Evolutionary conservation across 2,888 invertebrate genomes (phyloP), one percentile per base, ranked within the genome.

Genomic region (Stenodera caucasica): DNA sequence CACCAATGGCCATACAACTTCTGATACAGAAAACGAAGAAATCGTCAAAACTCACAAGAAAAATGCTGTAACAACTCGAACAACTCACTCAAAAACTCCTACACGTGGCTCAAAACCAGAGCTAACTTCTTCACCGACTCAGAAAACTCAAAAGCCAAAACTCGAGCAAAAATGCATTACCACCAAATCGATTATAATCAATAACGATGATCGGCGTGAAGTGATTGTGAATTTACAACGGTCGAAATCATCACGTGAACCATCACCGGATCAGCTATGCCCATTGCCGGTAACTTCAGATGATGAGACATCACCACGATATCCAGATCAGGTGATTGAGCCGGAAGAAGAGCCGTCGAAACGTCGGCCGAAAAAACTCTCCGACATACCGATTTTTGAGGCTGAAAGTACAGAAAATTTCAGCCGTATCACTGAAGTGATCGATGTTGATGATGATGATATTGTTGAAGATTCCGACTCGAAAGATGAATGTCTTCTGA

Each of bases 221-320:
- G 79, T 88, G n/a, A 83, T 88, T 30, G 86, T 89, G 59, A 88
- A 89, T 74, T 84, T 89, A 51, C 86, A 88, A 74, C 86, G 87
- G 74, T 89, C 90, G 0, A 89, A 88, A 78, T 90, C 90, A 53
- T 90, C 90, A 0, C 81, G 90, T 15, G 91, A 91, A 77, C 88
- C 88, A 53, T 89, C 90, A 4, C 90, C 90, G 0, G 89, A 90
- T 73, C 84, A 87, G 62, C 85, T 89, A 57, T 87, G 88, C 70
- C 89, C 89, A 0, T 85, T 86, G 9, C 89, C 89, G 0, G 83
- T 88, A 4, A 83, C 84, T 37, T 83, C 85, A 7, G 80, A 82
- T 37, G 85, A 85, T 61, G 83, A 84, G 1, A 85, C 86, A 52
- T 84, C 83, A 56, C 88, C 89, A 2, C 83, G 91, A 57, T 90